phyloP scores from a whole-genome alignment of 1,140 invertebrate genomes.

The Vollenhovia emeryi region DNA sequence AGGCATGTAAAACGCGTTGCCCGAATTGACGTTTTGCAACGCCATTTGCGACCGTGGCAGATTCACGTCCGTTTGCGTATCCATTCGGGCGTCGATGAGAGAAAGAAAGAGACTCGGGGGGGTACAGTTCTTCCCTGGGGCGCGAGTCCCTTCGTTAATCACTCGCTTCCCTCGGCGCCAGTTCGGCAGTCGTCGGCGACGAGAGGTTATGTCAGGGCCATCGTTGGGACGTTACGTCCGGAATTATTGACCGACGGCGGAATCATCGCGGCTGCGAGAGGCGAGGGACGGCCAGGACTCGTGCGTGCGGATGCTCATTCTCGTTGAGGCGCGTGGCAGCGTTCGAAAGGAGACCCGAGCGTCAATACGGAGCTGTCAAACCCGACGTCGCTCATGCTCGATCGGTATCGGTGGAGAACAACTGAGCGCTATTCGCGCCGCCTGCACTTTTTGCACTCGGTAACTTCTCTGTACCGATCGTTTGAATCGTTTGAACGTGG shows the following conservation, averaged over 20 bases:
- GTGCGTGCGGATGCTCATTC: background rate
- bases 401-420: too few species aligned
- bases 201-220: constrained; percentile 12
- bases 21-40: constrained; percentile 65
- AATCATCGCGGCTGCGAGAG: background rate
- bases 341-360: background rate
- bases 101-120: background rate
- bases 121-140: background rate
- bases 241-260: background rate
- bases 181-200: background rate
- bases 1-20: constrained; percentile 75
- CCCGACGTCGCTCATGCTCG: background rate
- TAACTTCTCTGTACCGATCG: too few species aligned
- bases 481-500: too few species aligned
- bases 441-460: too few species aligned
- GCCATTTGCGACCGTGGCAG: constrained; percentile 55
- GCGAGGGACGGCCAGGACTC: background rate
- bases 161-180: background rate
- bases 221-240: constrained; percentile 10
- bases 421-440: too few species aligned
- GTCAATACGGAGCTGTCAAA: background rate
- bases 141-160: background rate
- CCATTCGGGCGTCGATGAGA: constrained; percentile 21
- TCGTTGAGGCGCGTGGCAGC: background rate
- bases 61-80: constrained; percentile 60